Evolutionary conservation across 2,113 vertebrate genomes (phyloP).

Genomic region (Aptenodytes patagonicus): DNA sequence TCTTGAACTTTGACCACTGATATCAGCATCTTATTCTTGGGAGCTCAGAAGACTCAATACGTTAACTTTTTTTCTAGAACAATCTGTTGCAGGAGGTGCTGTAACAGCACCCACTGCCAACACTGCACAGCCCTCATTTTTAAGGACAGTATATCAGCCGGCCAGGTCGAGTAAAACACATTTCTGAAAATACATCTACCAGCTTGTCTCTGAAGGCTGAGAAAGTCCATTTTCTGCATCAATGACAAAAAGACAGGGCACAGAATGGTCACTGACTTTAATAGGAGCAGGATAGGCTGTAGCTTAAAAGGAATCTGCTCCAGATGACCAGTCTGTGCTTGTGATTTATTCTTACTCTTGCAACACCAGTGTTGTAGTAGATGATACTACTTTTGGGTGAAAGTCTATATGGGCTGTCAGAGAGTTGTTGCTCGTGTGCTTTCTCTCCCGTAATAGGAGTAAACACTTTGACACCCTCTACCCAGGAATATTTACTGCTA

Average conservation of each 20-base stretch:
- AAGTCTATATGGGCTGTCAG: background rate
- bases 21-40: background rate
- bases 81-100: background rate
- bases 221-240: conserved; percentile 46
- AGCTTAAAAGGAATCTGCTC: conserved; percentile 23
- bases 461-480: conserved; percentile 15
- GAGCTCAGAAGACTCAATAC: background rate
- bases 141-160: background rate
- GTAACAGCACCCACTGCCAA: background rate
- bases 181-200: background rate
- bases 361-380: background rate
- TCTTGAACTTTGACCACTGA: background rate
- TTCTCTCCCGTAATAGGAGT: background rate
- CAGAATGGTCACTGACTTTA: background rate
- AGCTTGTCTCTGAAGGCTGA: background rate
- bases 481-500: background rate
- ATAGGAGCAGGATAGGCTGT: background rate
- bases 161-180: background rate
- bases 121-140: background rate
- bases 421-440: background rate
- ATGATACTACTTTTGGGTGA: background rate
- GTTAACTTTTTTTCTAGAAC: background rate
- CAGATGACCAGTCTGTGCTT: background rate
- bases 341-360: conserved; percentile 1
- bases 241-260: conserved; percentile 11